Base-by-base conservation (phyloP, 1,140 invertebrate genomes). In the Lepidostoma basale region DNA sequence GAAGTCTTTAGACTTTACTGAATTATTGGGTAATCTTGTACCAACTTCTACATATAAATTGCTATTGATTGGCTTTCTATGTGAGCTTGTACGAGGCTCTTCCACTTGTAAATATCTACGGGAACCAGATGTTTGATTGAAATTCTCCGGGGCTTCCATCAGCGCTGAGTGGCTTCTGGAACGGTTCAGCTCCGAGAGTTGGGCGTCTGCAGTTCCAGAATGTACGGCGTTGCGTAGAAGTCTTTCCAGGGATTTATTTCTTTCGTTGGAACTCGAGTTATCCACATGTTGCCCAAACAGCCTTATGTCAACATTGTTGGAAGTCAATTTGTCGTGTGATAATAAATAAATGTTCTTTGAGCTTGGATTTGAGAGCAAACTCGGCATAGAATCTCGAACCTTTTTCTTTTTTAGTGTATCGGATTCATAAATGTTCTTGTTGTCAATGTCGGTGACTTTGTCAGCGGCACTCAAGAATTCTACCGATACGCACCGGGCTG, bases 351-450 rank as follows among this genome's bases (percentile, higher is more conserved):
- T 78, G 68, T 85, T 86, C 74, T 86, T 84, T 25, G 84, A 77
- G 30, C 76, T 83, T n/a, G 82, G 76, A 47, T 60, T 52, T 20
- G 77, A 78, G 62, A 81, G 77, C 72, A 82, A 76, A 67, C 77
- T 82, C 28, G 67, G 39, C 68, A 82, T 80, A 4, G 80, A 81
- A 72, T 85, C 83, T 12, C 78, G 77, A 58, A 81, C 80, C 76
- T 89, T 89, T 3, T 86, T 84, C 62, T 84, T 77, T 71, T 86
- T 87, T 8, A 87, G 76, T 5, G 85, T 86, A 56, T 89, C 87
- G 0, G 89, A 87, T 76, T 90, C 88, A 68, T 91, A 92, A 47
- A 92, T 86, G 76, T 92, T 92, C 76, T 89, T 89, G 74, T 89
- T 85, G 70, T 92, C 90, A 33, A 92, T 90, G 47, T 87, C 84